Evolutionary conservation across 2,888 invertebrate species (phyloP).

Genomic region (Anaspis maculata): DNA sequence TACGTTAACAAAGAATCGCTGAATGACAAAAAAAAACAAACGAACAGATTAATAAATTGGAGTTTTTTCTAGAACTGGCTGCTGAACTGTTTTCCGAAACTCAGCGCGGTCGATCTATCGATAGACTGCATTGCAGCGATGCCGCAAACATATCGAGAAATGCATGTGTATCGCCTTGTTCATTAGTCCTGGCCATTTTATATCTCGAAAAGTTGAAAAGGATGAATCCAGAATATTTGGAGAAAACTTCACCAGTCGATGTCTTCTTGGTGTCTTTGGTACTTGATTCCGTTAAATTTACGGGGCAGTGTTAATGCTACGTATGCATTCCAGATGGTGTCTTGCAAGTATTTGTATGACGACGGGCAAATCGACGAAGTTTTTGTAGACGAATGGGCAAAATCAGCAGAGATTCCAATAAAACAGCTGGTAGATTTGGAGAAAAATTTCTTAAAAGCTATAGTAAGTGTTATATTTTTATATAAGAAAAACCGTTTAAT

Average conservation of each 20-base stretch:
- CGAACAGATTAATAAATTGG: not conserved
- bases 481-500: conserved; percentile 1
- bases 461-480: conserved; percentile 53
- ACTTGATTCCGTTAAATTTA: too few species aligned
- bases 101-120: conserved; percentile 66
- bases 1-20: too few species aligned
- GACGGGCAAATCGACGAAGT: conserved; percentile 89
- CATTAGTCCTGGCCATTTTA: conserved; percentile 84
- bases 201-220: conserved; percentile 85
- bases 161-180: conserved; percentile 85
- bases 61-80: conserved; percentile 67
- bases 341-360: conserved; percentile 91
- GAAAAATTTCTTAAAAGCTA: conserved; percentile 78
- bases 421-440: conserved; percentile 75
- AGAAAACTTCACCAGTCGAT: conserved; percentile 78
- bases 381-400: conserved; percentile 88
- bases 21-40: conserved; percentile 1
- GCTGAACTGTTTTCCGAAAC: conserved; percentile 76
- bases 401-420: conserved; percentile 66
- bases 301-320: not conserved
- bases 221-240: conserved; percentile 75
- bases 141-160: conserved; percentile 69
- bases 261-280: conserved; percentile 93
- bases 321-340: conserved; percentile 79
- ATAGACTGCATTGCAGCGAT: conserved; percentile 66